Evolutionary conservation across 2,113 vertebrate genomes (phyloP).

Genomic region (Uria aalge): DNA sequence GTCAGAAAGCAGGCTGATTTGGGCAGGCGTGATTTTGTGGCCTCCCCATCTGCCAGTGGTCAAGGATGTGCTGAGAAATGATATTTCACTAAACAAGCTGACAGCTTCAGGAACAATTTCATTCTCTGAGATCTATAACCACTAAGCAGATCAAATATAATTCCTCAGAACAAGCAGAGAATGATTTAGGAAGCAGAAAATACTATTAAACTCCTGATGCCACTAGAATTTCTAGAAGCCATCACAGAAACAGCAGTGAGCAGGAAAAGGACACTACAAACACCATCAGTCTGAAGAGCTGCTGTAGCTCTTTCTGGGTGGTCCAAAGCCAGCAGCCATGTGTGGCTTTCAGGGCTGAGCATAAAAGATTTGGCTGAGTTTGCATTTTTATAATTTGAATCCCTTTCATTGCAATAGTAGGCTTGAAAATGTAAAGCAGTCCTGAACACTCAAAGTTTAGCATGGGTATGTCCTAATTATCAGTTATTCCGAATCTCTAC

Average conservation of each 20-base stretch:
- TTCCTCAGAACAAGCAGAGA: not conserved
- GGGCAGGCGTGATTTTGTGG: not conserved
- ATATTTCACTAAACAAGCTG: not conserved
- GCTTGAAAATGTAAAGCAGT: not conserved
- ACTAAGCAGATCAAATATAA: not conserved
- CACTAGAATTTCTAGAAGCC: not conserved
- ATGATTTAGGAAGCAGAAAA: not conserved
- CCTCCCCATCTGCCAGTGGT: not conserved
- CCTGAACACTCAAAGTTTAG: not conserved
- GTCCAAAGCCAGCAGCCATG: not conserved
- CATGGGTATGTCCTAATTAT: not conserved
- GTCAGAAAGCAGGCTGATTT: fast-evolving
- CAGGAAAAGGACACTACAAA: not conserved
- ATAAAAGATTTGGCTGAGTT: not conserved
- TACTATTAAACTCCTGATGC: not conserved
- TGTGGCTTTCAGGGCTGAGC: not conserved
- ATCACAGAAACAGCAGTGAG: not conserved
- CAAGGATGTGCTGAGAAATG: not conserved
- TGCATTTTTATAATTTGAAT: not conserved
- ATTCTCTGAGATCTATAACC: not conserved
- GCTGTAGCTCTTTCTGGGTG: not conserved
- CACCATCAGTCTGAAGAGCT: not conserved
- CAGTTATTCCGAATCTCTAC: not conserved
- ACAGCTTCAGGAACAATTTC: not conserved
- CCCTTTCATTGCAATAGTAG: not conserved